Conservation (phyloP, 2,888 invertebrate genomes). For the Galerucella calmariensis region DNA sequence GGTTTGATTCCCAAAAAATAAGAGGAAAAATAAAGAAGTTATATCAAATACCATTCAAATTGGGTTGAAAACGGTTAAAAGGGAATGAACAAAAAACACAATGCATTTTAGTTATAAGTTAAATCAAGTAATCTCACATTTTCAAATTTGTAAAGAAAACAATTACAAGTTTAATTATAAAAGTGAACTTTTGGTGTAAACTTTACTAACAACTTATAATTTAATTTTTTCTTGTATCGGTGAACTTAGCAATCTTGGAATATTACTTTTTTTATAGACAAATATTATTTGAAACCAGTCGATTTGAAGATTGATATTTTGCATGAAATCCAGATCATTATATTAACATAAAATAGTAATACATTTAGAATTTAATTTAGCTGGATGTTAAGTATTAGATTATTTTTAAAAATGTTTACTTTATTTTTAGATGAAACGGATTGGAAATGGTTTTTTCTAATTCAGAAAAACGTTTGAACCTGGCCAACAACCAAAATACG, state of each 20-base stretch:
- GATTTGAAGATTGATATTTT: background rate
- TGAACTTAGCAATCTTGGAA: background rate
- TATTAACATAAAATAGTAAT: background rate
- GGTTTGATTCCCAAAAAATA: too few species aligned
- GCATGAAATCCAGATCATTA: conserved; percentile 1
- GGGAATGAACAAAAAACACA: too few species aligned
- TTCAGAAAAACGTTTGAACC: conserved; percentile 49
- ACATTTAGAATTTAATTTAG: background rate
- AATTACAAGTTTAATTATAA: too few species aligned
- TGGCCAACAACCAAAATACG: conserved; percentile 31
- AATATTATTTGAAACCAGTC: background rate
- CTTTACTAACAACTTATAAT: background rate
- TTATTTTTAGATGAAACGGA: conserved; percentile 49
- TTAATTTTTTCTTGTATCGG: too few species aligned
- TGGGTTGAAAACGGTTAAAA: too few species aligned
- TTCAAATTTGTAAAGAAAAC: too few species aligned
- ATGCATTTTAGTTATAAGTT: too few species aligned
- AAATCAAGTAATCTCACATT: too few species aligned
- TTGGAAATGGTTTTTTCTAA: conserved; percentile 49
- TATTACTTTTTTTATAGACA: background rate
- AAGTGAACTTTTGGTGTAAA: background rate
- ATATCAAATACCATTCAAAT: too few species aligned
- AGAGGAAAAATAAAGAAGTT: too few species aligned
- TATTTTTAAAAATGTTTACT: conserved; percentile 33
- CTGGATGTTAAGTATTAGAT: background rate